Evolutionary conservation across 1,140 invertebrate species (phyloP).

Genomic region (Adoxophyes honmai): DNA sequence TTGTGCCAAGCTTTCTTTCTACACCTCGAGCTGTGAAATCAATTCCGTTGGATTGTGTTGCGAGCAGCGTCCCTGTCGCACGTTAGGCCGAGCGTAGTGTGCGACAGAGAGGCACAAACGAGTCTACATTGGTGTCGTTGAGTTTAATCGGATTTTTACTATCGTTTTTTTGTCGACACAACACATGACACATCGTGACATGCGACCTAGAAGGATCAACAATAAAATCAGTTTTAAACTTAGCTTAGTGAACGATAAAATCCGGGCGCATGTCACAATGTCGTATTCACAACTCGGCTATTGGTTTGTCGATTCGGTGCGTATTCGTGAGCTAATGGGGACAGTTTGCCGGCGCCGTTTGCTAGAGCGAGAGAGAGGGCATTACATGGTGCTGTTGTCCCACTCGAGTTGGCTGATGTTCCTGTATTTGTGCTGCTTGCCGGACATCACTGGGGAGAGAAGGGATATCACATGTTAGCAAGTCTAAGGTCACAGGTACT

Average conservation of each 20-base stretch:
- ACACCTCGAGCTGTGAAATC: slow-evolving; percentile 5
- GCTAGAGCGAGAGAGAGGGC: slow-evolving; percentile 24
- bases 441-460: slow-evolving; percentile 52
- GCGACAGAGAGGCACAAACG: slow-evolving; percentile 3
- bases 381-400: slow-evolving; percentile 85
- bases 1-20: slow-evolving; percentile 34
- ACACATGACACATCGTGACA: too few relatives aligned
- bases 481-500: not conserved
- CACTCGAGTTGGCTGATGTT: slow-evolving; percentile 84
- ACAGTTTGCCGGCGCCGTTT: not conserved
- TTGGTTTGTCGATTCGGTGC: too few relatives aligned
- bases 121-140: slow-evolving; percentile 5
- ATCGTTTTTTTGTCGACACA: too few relatives aligned
- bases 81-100: not conserved
- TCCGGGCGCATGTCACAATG: too few relatives aligned
- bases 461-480: slow-evolving; percentile 16
- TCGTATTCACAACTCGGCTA: too few relatives aligned
- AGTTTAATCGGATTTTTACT: too few relatives aligned
- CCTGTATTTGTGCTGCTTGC: slow-evolving; percentile 79
- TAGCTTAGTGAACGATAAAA: too few relatives aligned
- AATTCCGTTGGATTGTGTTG: not conserved
- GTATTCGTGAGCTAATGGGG: not conserved
- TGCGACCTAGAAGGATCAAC: too few relatives aligned
- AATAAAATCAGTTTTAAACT: too few relatives aligned
- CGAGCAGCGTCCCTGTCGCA: not conserved